Conservation (phyloP, 2,888 invertebrate species). For the Drosophila anomalipes region DNA sequence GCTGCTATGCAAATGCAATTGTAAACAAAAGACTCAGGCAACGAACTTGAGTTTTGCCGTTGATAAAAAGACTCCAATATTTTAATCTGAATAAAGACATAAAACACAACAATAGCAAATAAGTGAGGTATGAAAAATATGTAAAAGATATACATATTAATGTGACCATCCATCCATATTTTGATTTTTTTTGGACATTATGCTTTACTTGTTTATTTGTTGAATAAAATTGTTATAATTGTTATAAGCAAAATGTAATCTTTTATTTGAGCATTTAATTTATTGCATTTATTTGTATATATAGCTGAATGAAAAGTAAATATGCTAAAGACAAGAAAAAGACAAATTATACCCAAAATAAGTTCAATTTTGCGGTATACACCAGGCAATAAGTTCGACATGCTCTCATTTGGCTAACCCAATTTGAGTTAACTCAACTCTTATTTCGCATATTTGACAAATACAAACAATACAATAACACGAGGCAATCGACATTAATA, state of each 20-base stretch:
- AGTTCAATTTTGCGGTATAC: background rate
- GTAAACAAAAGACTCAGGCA: conserved; percentile 58
- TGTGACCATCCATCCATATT: background rate
- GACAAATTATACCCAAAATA: background rate
- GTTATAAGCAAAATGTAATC: background rate
- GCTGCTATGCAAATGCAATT: conserved; percentile 22
- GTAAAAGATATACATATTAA: background rate
- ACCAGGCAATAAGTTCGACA: background rate
- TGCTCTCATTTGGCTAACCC: conserved; percentile 3
- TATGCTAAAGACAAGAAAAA: too few relatives aligned
- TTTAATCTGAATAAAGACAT: background rate
- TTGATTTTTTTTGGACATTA: background rate
- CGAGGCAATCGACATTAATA: conserved; percentile 26
- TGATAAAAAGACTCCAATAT: background rate
- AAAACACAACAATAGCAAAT: background rate
- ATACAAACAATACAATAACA: conserved; percentile 40
- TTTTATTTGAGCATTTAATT: background rate
- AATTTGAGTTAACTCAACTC: conserved; percentile 8
- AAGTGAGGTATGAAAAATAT: background rate
- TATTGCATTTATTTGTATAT: background rate
- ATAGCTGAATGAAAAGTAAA: background rate
- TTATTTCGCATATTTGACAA: conserved; percentile 47
- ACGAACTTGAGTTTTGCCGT: conserved; percentile 49
- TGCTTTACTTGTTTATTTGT: too few relatives aligned
- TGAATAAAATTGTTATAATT: too few relatives aligned